These are phyloP conservation scores for Esox lucius DNA, from an alignment of 2,797 vertebrate species.

Conservation along the genomic window DNA sequence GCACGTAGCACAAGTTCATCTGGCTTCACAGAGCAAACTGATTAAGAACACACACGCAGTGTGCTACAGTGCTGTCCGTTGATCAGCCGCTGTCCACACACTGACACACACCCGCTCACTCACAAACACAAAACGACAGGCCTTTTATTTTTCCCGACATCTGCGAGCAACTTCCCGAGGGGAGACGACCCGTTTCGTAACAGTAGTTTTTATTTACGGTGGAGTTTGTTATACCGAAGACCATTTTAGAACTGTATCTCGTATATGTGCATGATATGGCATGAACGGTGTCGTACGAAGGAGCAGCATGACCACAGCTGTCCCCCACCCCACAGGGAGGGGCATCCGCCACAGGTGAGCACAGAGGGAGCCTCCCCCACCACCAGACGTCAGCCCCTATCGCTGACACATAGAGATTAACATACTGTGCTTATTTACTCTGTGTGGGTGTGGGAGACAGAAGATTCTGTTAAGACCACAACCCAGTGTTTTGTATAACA, in stretches of 20 bases:
- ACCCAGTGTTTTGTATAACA: no score
- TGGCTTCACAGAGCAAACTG: background rate
- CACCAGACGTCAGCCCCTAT: background rate
- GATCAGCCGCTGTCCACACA: background rate
- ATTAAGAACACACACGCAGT: background rate
- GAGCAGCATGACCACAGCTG: constrained; percentile 15
- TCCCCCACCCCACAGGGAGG: background rate
- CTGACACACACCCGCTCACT: background rate
- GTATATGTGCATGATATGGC: background rate
- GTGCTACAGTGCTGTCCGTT: background rate
- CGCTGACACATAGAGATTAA: background rate
- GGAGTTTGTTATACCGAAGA: background rate
- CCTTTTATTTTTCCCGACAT: background rate
- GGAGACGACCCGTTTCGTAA: background rate
- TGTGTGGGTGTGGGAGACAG: no score
- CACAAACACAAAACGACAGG: background rate
- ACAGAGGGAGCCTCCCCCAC: background rate
- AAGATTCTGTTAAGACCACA: no score
- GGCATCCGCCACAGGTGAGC: background rate
- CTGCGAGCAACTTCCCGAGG: background rate
- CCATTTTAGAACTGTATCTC: background rate
- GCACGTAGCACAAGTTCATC: background rate
- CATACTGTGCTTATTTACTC: no score
- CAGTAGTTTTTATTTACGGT: background rate
- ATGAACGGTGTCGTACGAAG: constrained; percentile 24